phyloP scores from a whole-genome alignment of 2,113 vertebrate genomes.

The Montifringilla adamsi region DNA sequence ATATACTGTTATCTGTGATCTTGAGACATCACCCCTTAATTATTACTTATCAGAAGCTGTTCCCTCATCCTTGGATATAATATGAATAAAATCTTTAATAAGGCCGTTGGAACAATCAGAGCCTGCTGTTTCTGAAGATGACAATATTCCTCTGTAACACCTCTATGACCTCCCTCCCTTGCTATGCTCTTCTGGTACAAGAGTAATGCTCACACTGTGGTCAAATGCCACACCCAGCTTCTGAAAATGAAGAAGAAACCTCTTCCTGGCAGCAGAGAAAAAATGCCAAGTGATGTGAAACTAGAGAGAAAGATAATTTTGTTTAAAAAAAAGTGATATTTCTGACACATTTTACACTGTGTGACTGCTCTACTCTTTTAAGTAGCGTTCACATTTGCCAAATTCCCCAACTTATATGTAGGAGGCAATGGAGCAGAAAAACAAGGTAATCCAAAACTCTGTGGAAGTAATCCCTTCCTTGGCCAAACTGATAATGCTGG shows the following conservation, averaged over 20 bases:
- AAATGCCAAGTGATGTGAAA: neutral
- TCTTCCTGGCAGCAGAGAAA: neutral
- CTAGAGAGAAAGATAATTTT: neutral
- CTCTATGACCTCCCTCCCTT: neutral
- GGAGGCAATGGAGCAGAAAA: neutral
- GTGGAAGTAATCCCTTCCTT: neutral
- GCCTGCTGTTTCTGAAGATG: neutral
- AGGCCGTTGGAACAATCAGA: neutral
- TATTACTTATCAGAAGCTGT: neutral
- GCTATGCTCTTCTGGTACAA: neutral
- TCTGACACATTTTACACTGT: neutral
- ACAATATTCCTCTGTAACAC: neutral
- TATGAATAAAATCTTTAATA: neutral
- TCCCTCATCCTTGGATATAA: neutral
- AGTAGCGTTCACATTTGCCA: neutral
- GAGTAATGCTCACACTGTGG: neutral
- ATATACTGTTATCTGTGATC: neutral
- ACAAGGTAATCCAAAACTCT: neutral
- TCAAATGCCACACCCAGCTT: neutral
- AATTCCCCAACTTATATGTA: neutral
- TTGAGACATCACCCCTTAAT: neutral
- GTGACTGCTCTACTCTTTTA: neutral
- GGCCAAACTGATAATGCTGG: neutral
- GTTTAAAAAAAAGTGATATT: neutral
- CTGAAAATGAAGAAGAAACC: neutral